phyloP scores from a whole-genome alignment of 2,888 invertebrate genomes.

The Amaurobius ferox region DNA sequence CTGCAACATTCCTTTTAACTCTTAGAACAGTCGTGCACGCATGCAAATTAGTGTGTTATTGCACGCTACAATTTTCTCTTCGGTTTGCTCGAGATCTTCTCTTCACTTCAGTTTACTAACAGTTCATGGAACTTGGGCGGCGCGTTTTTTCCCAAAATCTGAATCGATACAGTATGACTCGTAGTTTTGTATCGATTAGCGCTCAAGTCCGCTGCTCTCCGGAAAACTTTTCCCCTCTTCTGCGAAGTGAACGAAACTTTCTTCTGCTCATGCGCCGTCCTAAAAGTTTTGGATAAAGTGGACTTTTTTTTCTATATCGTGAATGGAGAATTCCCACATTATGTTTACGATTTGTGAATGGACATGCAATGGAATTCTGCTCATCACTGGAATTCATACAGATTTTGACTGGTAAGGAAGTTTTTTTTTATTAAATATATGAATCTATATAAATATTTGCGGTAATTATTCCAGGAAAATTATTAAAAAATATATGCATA shows the following conservation, averaged over 20 bases:
- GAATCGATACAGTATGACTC: conserved; percentile 66
- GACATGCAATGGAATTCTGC: conserved; percentile 57
- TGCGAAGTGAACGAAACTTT: conserved; percentile 66
- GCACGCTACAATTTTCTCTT: not conserved
- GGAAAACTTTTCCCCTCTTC: conserved; percentile 64
- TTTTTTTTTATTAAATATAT: too few relatives aligned
- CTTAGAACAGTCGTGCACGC: too few relatives aligned
- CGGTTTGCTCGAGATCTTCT: not conserved
- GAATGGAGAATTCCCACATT: conserved; percentile 36
- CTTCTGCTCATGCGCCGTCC: conserved; percentile 31
- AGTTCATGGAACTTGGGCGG: conserved; percentile 31
- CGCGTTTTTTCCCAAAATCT: conserved; percentile 45
- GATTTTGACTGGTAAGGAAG: not conserved
- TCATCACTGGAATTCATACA: not conserved
- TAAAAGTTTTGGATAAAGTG: not conserved
- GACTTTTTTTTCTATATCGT: conserved; percentile 22
- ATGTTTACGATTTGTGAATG: conserved; percentile 38
- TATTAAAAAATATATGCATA: too few relatives aligned
- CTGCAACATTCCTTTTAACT: too few relatives aligned
- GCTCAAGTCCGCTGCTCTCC: conserved; percentile 30
- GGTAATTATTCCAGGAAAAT: too few relatives aligned
- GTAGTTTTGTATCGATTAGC: conserved; percentile 43
- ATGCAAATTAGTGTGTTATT: not conserved
- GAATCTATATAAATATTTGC: too few relatives aligned
- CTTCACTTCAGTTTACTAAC: not conserved